A percentile compares a stretch with the other conserved stretches of the same genome.
Conservation (phyloP, 2,888 invertebrate genomes). For the Cinara cedri region DNA sequence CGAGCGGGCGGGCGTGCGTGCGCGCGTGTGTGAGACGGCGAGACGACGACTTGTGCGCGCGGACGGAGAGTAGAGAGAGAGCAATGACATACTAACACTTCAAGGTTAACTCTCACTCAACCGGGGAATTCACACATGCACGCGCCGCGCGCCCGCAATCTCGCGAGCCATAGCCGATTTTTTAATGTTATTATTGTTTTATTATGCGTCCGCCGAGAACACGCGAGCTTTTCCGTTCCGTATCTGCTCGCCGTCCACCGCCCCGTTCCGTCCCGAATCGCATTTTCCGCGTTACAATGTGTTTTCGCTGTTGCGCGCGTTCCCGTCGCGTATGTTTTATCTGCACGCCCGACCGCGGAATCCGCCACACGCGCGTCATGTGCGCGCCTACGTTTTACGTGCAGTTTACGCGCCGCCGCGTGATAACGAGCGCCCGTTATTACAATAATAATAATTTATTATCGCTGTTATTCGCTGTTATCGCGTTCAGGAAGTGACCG, state of each 20-base stretch:
- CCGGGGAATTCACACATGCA: neutral
- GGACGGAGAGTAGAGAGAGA: conserved; percentile 39
- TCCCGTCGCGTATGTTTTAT: too few species aligned
- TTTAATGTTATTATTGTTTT: neutral
- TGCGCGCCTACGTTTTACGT: neutral
- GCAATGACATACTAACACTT: conserved; percentile 55
- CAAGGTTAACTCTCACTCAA: conserved; percentile 55
- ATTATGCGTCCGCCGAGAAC: too few species aligned
- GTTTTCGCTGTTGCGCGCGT: too few species aligned
- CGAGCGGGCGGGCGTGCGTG: neutral
- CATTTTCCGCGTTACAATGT: too few species aligned
- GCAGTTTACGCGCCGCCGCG: conserved; percentile 23
- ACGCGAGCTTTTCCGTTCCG: too few species aligned
- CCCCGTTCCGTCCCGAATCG: too few species aligned
- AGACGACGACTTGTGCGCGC: neutral
- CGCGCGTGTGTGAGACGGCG: neutral
- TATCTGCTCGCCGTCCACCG: neutral
- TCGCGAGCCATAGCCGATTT: neutral
- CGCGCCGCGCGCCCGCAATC: too few species aligned
- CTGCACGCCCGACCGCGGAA: too few species aligned
- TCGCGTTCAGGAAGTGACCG: conserved; percentile 46
- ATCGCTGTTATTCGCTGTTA: conserved; percentile 2
- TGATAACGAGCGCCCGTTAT: too few species aligned
- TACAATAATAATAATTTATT: too few species aligned
- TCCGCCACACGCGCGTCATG: neutral